Conservation (phyloP, 64 coral and sea anemone genomes). For the Catalaphyllia jardinei region DNA sequence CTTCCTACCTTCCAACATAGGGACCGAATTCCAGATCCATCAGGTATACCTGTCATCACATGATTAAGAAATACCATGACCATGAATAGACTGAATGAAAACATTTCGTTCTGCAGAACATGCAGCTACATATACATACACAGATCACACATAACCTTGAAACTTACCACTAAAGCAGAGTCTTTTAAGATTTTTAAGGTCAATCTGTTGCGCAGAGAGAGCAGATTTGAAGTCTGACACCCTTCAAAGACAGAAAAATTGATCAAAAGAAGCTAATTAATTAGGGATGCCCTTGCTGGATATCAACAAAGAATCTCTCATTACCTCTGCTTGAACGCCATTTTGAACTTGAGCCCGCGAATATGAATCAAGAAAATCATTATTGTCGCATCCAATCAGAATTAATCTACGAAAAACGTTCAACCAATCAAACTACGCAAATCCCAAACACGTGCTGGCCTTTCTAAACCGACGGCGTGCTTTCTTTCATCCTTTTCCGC, state of each 20-base stretch:
- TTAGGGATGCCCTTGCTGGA: background rate
- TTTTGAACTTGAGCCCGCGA: constrained; percentile 50
- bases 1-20: constrained; percentile 58
- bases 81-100: too few species aligned
- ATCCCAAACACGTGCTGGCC: background rate
- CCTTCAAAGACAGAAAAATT: constrained; percentile 14
- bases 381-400: constrained; percentile 16
- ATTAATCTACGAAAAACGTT: background rate
- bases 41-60: constrained; percentile 52
- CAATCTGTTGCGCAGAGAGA: constrained; percentile 46
- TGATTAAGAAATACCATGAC: background rate
- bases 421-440: background rate
- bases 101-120: too few species aligned
- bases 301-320: background rate
- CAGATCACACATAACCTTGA: background rate
- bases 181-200: constrained; percentile 42
- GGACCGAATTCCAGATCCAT: constrained; percentile 62
- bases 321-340: constrained; percentile 75
- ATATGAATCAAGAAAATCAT: background rate
- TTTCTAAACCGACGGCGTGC: background rate
- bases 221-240: constrained; percentile 59
- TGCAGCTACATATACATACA: too few species aligned
- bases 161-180: constrained; percentile 75
- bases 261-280: background rate
- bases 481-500: background rate